Evolutionary conservation across 2,888 invertebrate genomes (phyloP).

Genomic region (Pyrochroa serraticornis): DNA sequence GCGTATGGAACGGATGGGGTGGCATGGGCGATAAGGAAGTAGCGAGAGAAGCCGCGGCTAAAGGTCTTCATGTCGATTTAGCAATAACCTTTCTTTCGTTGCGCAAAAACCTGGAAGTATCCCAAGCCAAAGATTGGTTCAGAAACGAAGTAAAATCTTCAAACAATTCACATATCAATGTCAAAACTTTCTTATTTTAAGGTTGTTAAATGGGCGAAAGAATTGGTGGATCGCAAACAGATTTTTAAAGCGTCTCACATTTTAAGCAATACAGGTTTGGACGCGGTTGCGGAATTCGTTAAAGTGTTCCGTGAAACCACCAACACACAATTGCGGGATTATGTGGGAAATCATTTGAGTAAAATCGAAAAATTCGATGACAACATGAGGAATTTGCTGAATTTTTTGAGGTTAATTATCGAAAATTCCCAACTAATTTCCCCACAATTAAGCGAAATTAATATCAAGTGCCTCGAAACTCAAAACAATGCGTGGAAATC

Average conservation of each 20-base stretch:
- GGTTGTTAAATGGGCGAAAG: conserved; percentile 69
- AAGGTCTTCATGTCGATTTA: conserved; percentile 67
- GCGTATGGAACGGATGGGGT: conserved; percentile 71
- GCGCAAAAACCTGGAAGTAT: conserved; percentile 62
- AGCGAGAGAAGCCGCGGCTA: conserved; percentile 71
- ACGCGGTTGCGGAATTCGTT: conserved; percentile 64
- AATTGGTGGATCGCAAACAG: conserved; percentile 67
- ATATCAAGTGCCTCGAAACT: conserved; percentile 47
- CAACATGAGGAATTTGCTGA: conserved; percentile 54
- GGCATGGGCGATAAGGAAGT: conserved; percentile 68
- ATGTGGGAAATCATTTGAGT: conserved; percentile 69
- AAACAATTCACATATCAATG: background rate
- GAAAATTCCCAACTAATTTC: conserved; percentile 35
- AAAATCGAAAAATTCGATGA: conserved; percentile 57
- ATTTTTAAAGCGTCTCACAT: conserved; percentile 71
- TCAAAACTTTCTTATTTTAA: conserved; percentile 50
- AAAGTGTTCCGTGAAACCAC: conserved; percentile 65
- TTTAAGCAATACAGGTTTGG: conserved; percentile 66
- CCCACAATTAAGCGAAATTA: conserved; percentile 33
- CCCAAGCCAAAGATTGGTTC: conserved; percentile 64
- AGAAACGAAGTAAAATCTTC: conserved; percentile 59
- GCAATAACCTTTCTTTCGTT: conserved; percentile 65
- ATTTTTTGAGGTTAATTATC: conserved; percentile 51
- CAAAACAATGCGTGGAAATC: conserved; percentile 63
- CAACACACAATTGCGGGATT: conserved; percentile 67